Conservation (phyloP, 2,888 invertebrate species). For the Ectemnius continuus region DNA sequence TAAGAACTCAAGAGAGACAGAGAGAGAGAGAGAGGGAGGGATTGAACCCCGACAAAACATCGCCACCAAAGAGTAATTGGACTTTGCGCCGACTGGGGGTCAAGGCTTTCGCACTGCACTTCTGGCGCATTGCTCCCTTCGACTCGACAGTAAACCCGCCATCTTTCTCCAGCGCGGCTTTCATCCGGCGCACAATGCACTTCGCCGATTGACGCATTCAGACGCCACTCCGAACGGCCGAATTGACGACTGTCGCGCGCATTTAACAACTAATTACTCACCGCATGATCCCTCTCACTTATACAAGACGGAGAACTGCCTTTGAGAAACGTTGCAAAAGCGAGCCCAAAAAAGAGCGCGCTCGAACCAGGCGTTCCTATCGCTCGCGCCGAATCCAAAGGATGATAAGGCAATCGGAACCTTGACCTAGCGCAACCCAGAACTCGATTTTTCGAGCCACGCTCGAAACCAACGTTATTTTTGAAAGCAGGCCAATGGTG, state of each 20-base stretch:
- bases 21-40: too few relatives aligned
- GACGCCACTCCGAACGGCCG: slow-evolving; percentile 32
- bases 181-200: slow-evolving; percentile 60
- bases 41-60: too few relatives aligned
- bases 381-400: too few relatives aligned
- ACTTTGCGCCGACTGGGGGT: slow-evolving; percentile 22
- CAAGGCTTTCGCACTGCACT: slow-evolving; percentile 49
- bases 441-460: not conserved
- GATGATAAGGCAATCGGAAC: not conserved
- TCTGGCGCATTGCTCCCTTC: slow-evolving; percentile 43
- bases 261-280: too few relatives aligned
- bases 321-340: not conserved
- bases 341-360: not conserved
- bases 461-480: too few relatives aligned
- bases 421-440: slow-evolving; percentile 8
- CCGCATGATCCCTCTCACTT: too few relatives aligned
- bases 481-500: not conserved
- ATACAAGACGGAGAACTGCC: too few relatives aligned
- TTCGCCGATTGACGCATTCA: slow-evolving; percentile 63
- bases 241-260: slow-evolving; percentile 36
- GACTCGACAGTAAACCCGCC: slow-evolving; percentile 20
- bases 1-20: too few relatives aligned
- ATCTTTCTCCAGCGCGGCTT: slow-evolving; percentile 28
- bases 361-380: not conserved
- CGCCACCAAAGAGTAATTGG: too few relatives aligned